These are phyloP conservation scores for Stenoptilia bipunctidactyla DNA, from an alignment of 2,888 invertebrate genomes.

Conservation along the genomic window DNA sequence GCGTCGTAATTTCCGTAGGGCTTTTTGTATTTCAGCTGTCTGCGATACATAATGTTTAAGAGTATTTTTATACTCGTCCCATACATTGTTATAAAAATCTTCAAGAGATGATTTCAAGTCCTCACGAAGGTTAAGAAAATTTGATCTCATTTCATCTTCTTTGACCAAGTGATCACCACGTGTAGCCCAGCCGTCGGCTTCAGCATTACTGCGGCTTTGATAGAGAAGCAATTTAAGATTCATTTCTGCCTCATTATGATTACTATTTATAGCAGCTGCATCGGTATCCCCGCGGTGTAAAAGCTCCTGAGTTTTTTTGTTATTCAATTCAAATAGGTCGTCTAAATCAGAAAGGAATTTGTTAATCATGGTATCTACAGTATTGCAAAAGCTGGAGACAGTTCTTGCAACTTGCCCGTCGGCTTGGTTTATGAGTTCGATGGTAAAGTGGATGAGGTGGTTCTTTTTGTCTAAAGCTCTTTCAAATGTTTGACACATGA, in stretches of 20 bases:
- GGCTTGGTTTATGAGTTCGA: conserved; percentile 70
- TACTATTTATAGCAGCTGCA: conserved; percentile 25
- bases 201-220: conserved; percentile 41
- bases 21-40: conserved; percentile 54
- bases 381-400: conserved; percentile 73
- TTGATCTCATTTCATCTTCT: conserved; percentile 48
- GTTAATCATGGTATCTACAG: conserved; percentile 72
- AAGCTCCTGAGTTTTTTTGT: conserved; percentile 28
- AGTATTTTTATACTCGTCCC: conserved; percentile 53
- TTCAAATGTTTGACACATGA: conserved; percentile 64
- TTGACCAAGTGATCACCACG: conserved; percentile 54
- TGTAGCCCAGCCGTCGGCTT: conserved; percentile 42
- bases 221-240: conserved; percentile 50
- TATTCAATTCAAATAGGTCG: conserved; percentile 35
- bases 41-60: conserved; percentile 41
- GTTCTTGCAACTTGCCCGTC: conserved; percentile 76
- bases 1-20: conserved; percentile 41
- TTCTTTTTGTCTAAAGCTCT: conserved; percentile 72
- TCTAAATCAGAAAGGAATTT: conserved; percentile 49
- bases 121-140: conserved; percentile 40
- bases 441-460: conserved; percentile 62
- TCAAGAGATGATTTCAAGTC: conserved; percentile 45
- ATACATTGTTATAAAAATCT: conserved; percentile 38
- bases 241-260: conserved; percentile 47
- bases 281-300: conserved; percentile 35